Conservation (phyloP, 2,888 invertebrate genomes). For the Acleris literana region DNA sequence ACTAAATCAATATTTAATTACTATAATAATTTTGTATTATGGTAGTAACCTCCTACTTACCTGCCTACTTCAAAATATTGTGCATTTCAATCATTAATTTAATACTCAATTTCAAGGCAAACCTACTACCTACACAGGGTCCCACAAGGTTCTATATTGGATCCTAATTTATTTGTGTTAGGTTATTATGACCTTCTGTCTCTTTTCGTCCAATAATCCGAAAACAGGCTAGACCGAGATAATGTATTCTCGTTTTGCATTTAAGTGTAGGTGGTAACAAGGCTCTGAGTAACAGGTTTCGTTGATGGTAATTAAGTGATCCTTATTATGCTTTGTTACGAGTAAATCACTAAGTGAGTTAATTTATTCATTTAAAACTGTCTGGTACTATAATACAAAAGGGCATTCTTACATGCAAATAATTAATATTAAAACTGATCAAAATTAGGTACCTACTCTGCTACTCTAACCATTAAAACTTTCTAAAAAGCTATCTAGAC, state of each 20-base stretch:
- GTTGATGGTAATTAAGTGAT: constrained; percentile 21
- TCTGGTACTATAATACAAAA: no score
- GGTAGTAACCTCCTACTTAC: background rate
- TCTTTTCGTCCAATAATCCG: constrained; percentile 13
- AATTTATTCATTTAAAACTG: background rate
- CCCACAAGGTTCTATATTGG: constrained; percentile 61
- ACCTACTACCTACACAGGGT: constrained; percentile 54
- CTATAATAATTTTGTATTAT: no score
- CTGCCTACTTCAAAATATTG: constrained; percentile 21
- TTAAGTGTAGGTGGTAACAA: constrained; percentile 26
- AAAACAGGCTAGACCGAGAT: constrained; percentile 19
- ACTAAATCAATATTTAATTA: no score
- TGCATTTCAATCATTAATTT: constrained; percentile 1
- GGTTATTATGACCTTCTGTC: constrained; percentile 26
- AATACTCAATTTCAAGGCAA: constrained; percentile 49
- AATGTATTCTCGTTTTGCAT: constrained; percentile 17
- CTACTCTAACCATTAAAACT: no score
- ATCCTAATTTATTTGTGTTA: constrained; percentile 55
- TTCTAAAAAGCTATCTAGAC: no score
- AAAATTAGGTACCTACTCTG: no score
- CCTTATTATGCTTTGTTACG: constrained; percentile 15
- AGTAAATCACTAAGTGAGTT: constrained; percentile 14
- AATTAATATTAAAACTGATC: no score
- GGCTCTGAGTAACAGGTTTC: constrained; percentile 25
- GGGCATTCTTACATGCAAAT: no score